Evolutionary conservation across 2,888 invertebrate genomes (phyloP), one percentile per base, ranked within the genome.

Genomic region (Panopea generosa): DNA sequence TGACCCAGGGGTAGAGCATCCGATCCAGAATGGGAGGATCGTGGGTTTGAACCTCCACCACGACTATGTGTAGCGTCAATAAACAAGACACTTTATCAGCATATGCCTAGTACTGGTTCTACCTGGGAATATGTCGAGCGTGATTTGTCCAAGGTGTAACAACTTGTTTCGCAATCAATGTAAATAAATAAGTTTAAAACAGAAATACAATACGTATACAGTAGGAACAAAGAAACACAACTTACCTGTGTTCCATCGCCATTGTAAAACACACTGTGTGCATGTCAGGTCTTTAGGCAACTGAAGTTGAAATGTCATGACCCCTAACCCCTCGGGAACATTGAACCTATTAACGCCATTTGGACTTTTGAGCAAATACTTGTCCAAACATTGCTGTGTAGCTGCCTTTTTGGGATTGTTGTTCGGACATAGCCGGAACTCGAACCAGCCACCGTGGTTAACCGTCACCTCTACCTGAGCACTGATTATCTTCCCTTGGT

Each of bases 381-480:
- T 72, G 67, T 80, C 65, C 43, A 84, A 53, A 59, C 85, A 84
- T 4, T 71, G 63, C 53, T 81, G 74, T 0, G 84, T 84, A 6
- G 87, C 87, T 50, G 65, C 47, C 33, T 62, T 73, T 43, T 65
- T 70, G 2, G 33, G 47, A 18, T 79, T 56, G 29, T 77, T 83
- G 16, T 61, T 68, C 20, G 83, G 83, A 60, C 91, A 91, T 14
- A 91, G 66, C 67, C 88, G 79, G 73, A 90, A 91, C 59, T 90
- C 90, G 62, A 91, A 88, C 78, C 84, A 89, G 1, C 91, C 91
- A 47, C 83, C 79, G 65, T 91, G 91, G 60, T 87, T 88, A 29
- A 89, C 88, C 0, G 90, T 90, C 22, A 91, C 71, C 40, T 90
- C 77, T 9, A 87, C 76, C 22, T 79, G 69, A 0, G 88, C 82